Evolutionary conservation across 2,888 invertebrate genomes (phyloP), one percentile per base, ranked within the genome.

Genomic region (Drosophila eohydei): DNA sequence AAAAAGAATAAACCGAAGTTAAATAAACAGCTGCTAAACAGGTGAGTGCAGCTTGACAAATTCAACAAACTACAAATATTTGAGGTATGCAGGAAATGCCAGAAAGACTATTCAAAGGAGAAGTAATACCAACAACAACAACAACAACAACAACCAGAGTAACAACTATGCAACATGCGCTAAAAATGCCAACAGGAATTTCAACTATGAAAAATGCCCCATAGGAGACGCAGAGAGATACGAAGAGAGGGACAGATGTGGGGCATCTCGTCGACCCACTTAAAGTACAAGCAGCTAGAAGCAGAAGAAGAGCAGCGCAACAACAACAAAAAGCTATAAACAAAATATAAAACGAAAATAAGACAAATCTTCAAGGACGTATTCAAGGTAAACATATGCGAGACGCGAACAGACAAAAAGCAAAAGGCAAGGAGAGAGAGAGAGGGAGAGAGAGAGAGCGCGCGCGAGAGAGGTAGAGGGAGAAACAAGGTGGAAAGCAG

Each of bases 281-380:
- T 75, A 69, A 65, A 40, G 40, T 9, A 40, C 21, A 55, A 68
- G 79, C 59, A 74, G 79, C 68, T 68, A 28, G 48, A 28, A 36
- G 14, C n/a, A 44, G 52, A 46, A 41, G 44, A 50, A 36, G 41
- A 26, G 21, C 21, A 12, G 36, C 28, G 60, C 43, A 66, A 44
- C 52, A 59, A 74, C 62, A 67, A 78, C 54, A 67, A 63, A 67
- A 70, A 81, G 59, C 74, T 73, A 81, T 78, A 81, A 81, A 71
- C 71, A 81, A 83, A 83, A 75, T 71, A 72, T 66, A 83, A 69
- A 71, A 69, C 41, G 48, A 82, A 85, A 77, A 79, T 69, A 80
- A 86, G 89, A 88, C 85, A 88, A 89, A 84, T 89, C 82, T 87
- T 87, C 86, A 87, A 87, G 86, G 86, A 87, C 86, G 86, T 87